These are phyloP conservation scores for Agriopis leucophaearia DNA, from an alignment of 2,888 invertebrate species.

Conservation along the genomic window DNA sequence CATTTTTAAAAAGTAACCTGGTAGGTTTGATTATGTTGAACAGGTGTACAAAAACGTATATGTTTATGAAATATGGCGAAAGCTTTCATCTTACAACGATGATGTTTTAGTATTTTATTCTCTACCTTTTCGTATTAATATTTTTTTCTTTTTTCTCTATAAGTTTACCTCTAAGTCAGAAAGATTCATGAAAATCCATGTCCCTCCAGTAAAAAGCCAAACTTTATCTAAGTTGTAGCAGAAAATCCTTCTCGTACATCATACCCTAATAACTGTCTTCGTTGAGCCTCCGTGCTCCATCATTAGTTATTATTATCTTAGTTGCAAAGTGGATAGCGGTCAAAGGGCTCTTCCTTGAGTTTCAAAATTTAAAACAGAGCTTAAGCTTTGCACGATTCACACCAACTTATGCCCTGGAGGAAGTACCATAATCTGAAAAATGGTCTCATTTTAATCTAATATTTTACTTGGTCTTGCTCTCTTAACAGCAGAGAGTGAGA, in stretches of 20 bases:
- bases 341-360: slow-evolving; percentile 39
- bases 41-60: too few species aligned
- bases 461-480: too few species aligned
- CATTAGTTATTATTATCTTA: slow-evolving; percentile 45
- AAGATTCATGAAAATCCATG: slow-evolving; percentile 3
- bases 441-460: too few species aligned
- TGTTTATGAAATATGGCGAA: too few species aligned
- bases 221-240: slow-evolving; percentile 26
- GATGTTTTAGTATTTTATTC: too few species aligned
- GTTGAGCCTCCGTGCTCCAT: slow-evolving; percentile 28
- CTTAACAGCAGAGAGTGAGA: too few species aligned
- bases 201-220: slow-evolving; percentile 8
- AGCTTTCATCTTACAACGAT: too few species aligned
- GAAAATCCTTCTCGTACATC: slow-evolving; percentile 26
- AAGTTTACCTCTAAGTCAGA: neutral
- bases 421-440: too few species aligned
- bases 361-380: slow-evolving; percentile 16
- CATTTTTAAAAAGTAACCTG: too few species aligned
- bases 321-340: slow-evolving; percentile 45
- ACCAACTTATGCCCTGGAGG: neutral
- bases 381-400: neutral
- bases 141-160: neutral
- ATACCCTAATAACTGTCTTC: slow-evolving; percentile 35
- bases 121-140: neutral
- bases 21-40: too few species aligned